These are phyloP conservation scores for Laothoe populi DNA, from an alignment of 2,888 invertebrate genomes.

Conservation along the genomic window DNA sequence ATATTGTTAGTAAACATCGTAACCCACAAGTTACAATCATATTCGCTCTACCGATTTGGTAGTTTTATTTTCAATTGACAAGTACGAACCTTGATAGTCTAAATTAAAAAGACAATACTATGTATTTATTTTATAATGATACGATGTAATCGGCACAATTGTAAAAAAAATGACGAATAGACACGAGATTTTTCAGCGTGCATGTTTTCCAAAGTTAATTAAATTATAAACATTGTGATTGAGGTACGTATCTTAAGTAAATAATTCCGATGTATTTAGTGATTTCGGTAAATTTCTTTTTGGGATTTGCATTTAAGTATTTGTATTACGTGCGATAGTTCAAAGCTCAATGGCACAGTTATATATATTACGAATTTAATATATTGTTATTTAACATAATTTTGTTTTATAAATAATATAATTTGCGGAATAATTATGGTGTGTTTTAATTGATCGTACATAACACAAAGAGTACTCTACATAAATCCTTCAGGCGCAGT, in stretches of 20 bases:
- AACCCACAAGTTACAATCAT: background rate
- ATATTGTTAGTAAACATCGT: background rate
- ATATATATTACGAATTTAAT: conserved; percentile 38
- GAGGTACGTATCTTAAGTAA: conserved; percentile 4
- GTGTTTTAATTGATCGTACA: conserved; percentile 40
- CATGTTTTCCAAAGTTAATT: conserved; percentile 19
- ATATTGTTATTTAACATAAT: conserved; percentile 45
- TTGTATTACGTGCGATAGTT: conserved; percentile 33
- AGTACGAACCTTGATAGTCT: conserved; percentile 15
- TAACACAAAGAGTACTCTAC: background rate
- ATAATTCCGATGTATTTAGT: conserved; percentile 3
- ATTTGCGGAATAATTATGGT: conserved; percentile 45
- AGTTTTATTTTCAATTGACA: conserved; percentile 19
- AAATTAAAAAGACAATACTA: conserved; percentile 29
- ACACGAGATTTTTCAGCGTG: background rate
- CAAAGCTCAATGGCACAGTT: conserved; percentile 37
- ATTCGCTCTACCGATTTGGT: background rate
- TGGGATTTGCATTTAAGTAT: conserved; percentile 40
- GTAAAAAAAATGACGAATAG: background rate
- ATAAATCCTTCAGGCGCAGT: background rate
- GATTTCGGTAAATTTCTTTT: conserved; percentile 4
- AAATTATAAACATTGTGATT: background rate
- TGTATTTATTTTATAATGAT: conserved; percentile 26
- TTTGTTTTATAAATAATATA: conserved; percentile 53
- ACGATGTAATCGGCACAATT: background rate